Conservation (phyloP, 2,888 invertebrate genomes). For the Agrochola macilenta region DNA sequence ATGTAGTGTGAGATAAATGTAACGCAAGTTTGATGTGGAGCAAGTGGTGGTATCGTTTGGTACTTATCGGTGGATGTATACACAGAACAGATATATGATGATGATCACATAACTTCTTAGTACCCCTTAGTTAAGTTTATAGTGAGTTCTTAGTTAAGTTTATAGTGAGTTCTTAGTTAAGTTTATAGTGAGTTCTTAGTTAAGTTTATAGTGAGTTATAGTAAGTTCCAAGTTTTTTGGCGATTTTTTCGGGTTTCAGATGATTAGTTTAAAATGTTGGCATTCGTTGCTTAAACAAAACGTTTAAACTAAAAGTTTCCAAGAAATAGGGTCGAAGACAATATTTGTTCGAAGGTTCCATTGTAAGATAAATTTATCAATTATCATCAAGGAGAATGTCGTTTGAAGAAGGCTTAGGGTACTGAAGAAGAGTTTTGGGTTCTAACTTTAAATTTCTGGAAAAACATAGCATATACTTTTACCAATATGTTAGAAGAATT, state of each 20-base stretch:
- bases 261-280: constrained; percentile 6
- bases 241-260: not conserved
- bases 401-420: too few species aligned
- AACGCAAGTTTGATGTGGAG: constrained; percentile 33
- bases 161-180: too few species aligned
- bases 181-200: too few species aligned
- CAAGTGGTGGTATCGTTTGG: not conserved
- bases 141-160: too few species aligned
- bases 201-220: not conserved
- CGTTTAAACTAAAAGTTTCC: constrained; percentile 32
- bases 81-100: too few species aligned
- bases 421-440: not conserved
- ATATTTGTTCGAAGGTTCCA: constrained; percentile 3
- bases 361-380: constrained; percentile 15
- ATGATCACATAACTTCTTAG: not conserved
- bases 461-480: not conserved
- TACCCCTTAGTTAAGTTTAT: not conserved
- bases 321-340: constrained; percentile 6
- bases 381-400: not conserved
- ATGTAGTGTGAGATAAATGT: constrained; percentile 58
- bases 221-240: constrained; percentile 18
- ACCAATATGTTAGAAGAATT: not conserved
- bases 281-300: constrained; percentile 11
- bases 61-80: not conserved
- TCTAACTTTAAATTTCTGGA: not conserved